These are phyloP conservation scores for Cylas formicarius DNA, from an alignment of 1,140 invertebrate species.

Conservation along the genomic window DNA sequence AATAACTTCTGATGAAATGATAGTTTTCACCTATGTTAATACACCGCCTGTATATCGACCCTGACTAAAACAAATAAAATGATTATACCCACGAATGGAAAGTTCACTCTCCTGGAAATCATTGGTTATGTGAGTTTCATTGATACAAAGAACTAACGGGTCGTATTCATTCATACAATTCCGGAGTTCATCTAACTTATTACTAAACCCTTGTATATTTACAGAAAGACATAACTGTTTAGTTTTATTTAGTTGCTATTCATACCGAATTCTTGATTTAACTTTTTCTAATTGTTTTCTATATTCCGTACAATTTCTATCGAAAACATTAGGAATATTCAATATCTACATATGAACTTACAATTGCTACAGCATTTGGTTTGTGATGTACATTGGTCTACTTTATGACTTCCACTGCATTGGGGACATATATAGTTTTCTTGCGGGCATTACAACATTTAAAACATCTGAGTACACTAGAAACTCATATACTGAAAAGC, in stretches of 20 bases:
- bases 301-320: slow-evolving; percentile 2
- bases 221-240: slow-evolving; percentile 4
- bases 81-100: slow-evolving; percentile 3
- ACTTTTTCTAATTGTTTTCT: background rate
- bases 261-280: background rate
- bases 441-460: slow-evolving; percentile 11
- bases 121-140: slow-evolving; percentile 8
- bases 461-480: slow-evolving; percentile 6
- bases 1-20: too few species aligned
- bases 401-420: slow-evolving; percentile 4
- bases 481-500: slow-evolving; percentile 4
- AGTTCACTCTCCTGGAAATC: slow-evolving; percentile 4
- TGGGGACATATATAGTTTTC: slow-evolving; percentile 3
- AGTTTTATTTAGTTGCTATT: background rate
- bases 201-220: slow-evolving; percentile 4
- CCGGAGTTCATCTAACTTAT: background rate
- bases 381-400: background rate
- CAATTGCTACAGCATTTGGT: slow-evolving; percentile 11
- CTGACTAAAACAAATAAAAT: background rate
- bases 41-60: slow-evolving; percentile 5
- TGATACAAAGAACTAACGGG: slow-evolving; percentile 4
- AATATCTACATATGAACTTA: slow-evolving; percentile 5
- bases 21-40: too few species aligned
- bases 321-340: slow-evolving; percentile 5
- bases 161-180: too few species aligned